Base-by-base conservation (phyloP, 2,888 invertebrate genomes). In the Eurytoma adleriae region DNA sequence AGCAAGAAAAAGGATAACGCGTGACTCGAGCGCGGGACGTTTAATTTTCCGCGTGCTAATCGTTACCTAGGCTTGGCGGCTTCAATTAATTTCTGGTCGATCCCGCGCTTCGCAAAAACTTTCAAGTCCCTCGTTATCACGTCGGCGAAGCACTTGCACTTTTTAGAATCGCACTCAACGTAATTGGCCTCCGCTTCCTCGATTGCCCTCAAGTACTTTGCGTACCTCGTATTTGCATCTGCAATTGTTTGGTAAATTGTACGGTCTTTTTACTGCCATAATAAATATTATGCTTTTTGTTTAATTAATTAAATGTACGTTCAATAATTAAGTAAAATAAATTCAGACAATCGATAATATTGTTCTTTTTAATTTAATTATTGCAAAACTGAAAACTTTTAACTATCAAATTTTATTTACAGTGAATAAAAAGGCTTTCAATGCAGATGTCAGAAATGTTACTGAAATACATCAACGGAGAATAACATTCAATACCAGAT, bases 51-150 rank as follows among this genome's bases (percentile, higher is more conserved):
- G 54, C 50, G 1, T 27, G 50, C 52, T 3, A 59, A 54, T 10
- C 79, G 81, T 80, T 82, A 89, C 90, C 87, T 89, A 12, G 80
- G 73, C 71, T 82, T 91, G 56, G 95, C 93, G 66, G 90, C 88
- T 61, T 94, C 91, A 83, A 97, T 93, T 88, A 94, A 91, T 83
- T 94, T 92, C 85, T 93, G 92, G 0, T 93, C 93, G 79, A 98
- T 96, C 62, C 97, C 97, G 64, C 89, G 87, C 85, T 93, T 91
- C 84, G 92, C 91, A 90, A 96, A 98, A 7, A 94, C 92, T 73
- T 90, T 90, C 75, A 98, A 92, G 90, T 98, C 97, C 40, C 92
- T 91, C 14, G 92, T 90, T 76, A 97, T 94, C 7, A 95, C 93
- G 85, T 92, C 88, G 76, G 90, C 89, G 87, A 94, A 93, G 87